Percentiles rank a stretch among this genome's conserved stretches.
Conservation (phyloP, 2,797 vertebrate species). For the Glyptemys insculpta region DNA sequence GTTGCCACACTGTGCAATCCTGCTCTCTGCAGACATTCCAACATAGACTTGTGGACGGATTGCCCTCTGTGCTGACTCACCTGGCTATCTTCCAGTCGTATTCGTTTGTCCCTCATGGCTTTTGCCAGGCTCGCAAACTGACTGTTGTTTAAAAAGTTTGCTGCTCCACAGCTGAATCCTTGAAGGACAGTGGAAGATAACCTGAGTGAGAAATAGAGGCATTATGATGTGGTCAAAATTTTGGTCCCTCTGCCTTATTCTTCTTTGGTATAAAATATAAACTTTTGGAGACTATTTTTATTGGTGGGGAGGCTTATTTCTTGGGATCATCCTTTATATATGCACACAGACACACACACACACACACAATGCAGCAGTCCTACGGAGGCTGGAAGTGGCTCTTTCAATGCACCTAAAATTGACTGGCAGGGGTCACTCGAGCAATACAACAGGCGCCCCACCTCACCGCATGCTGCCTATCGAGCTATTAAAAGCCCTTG, state of each 20-base stretch:
- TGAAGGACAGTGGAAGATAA: conserved; percentile 27
- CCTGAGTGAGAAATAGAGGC: neutral
- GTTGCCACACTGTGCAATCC: neutral
- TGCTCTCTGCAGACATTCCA: neutral
- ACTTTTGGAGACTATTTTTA: neutral
- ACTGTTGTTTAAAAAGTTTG: neutral
- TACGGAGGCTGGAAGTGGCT: neutral
- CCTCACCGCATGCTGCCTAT: neutral
- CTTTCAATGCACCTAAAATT: neutral
- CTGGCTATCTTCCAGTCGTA: conserved; percentile 17
- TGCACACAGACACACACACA: no score
- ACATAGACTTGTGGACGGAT: neutral
- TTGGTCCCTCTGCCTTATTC: neutral
- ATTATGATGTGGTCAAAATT: neutral
- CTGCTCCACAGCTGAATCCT: conserved; percentile 51
- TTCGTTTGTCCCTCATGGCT: conserved; percentile 27
- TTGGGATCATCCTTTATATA: neutral
- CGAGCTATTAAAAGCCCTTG: neutral
- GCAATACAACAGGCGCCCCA: neutral
- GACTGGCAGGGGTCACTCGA: neutral
- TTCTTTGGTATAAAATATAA: neutral
- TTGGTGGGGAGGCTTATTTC: neutral
- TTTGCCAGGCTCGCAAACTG: conserved; percentile 22
- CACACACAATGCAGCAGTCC: neutral
- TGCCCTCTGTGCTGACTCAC: neutral